A percentile compares a stretch with the other conserved stretches of the same genome.
Evolutionary conservation across 1,140 invertebrate species (phyloP).

Genomic region (Drosophila pseudoobscura): DNA sequence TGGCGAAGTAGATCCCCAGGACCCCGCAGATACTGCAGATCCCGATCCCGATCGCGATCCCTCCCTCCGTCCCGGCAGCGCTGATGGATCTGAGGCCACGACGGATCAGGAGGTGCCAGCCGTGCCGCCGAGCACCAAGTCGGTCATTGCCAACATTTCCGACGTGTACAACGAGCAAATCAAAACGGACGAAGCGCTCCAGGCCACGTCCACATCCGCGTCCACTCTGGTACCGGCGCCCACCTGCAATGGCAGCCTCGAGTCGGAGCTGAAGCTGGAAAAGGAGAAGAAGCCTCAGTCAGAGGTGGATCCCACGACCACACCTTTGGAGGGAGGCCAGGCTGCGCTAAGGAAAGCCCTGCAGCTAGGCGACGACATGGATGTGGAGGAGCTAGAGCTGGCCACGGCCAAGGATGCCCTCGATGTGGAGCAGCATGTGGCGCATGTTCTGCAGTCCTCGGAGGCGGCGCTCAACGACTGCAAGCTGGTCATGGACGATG

Average conservation of each 20-base stretch:
- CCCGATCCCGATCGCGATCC: background rate
- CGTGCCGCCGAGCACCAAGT: slow-evolving; percentile 45
- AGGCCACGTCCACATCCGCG: slow-evolving; percentile 14
- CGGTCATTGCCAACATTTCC: slow-evolving; percentile 78
- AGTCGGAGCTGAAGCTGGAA: background rate
- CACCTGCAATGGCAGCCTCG: slow-evolving; percentile 81
- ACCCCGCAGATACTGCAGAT: background rate
- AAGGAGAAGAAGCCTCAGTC: background rate
- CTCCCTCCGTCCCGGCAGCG: too few relatives aligned
- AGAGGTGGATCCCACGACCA: background rate
- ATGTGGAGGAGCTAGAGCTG: slow-evolving; percentile 84
- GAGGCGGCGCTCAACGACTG: slow-evolving; percentile 85
- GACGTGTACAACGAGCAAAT: slow-evolving; percentile 83
- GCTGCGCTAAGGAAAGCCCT: slow-evolving; percentile 65
- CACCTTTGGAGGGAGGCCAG: slow-evolving; percentile 37
- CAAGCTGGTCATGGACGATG: slow-evolving; percentile 74
- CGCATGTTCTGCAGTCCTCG: slow-evolving; percentile 85
- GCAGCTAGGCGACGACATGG: slow-evolving; percentile 69
- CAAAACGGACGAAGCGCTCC: slow-evolving; percentile 65
- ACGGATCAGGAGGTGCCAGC: background rate
- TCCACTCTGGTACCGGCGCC: background rate
- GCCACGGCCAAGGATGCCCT: slow-evolving; percentile 66
- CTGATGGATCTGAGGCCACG: background rate
- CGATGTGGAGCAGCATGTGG: slow-evolving; percentile 85
- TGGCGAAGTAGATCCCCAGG: slow-evolving; percentile 6